These are phyloP conservation scores for Cinclus cinclus DNA, from an alignment of 2,113 vertebrate genomes.

Conservation along the genomic window DNA sequence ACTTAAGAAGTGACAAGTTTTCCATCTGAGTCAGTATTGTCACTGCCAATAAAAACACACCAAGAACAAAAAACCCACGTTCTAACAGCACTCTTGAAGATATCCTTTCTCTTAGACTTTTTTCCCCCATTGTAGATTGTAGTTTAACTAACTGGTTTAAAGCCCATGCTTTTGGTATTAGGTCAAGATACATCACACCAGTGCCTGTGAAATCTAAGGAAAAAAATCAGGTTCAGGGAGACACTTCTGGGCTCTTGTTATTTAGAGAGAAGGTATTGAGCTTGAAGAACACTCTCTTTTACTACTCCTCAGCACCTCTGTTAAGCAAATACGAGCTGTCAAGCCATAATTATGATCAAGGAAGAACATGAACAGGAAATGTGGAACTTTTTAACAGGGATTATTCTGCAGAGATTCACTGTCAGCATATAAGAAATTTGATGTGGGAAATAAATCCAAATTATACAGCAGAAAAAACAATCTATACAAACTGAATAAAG, in stretches of 20 bases:
- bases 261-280: background rate
- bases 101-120: background rate
- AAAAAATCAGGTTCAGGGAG: background rate
- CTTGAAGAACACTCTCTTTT: background rate
- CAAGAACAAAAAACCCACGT: background rate
- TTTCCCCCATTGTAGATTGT: accelerated
- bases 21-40: background rate
- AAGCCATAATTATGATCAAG: background rate
- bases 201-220: background rate
- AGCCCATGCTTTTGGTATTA: background rate
- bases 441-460: background rate
- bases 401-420: background rate
- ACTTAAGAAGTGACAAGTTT: background rate
- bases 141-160: background rate
- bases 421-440: background rate
- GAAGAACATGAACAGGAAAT: background rate
- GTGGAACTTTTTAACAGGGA: background rate
- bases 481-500: background rate
- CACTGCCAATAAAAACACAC: background rate
- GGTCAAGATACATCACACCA: background rate
- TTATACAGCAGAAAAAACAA: background rate
- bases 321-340: background rate
- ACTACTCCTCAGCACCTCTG: background rate
- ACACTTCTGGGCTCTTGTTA: background rate
- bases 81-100: background rate